Base-by-base conservation (phyloP, 2,113 vertebrate species). In the Ochotona princeps region DNA sequence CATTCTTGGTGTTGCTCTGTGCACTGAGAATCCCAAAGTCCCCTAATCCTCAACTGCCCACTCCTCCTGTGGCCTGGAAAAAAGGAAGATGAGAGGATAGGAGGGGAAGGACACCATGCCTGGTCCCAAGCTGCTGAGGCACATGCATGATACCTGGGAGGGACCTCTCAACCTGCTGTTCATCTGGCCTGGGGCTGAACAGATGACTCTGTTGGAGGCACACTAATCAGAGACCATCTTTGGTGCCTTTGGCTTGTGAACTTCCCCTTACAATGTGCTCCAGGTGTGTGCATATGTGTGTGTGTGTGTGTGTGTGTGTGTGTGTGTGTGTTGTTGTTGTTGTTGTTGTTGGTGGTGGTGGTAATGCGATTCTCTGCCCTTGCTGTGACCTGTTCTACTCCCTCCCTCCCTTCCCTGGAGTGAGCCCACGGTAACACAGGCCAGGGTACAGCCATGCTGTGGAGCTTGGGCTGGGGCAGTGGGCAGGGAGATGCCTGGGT, bases 81-180 rank as follows among this genome's bases (percentile, higher is more conserved):
- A 20, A 51, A 47, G 21, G 32, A 14, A 14, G 25, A 0, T 7
- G 6, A 44, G 47, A 51, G 7, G 38, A 44, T 30, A 38, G 47
- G 65, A 72, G 35, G 7, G 54, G 26, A 23, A 0, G 5, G 3
- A 9, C 14, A 25, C 28, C 25, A 21, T 0, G 5, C 20, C 28
- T 28, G 67, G 69, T 44, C 3, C 26, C 72, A 83, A 86, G 32
- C 92, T 92, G 80, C 70, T 90, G 93, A 75, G 73, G 44, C 63
- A 76, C n/a, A 90, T 74, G 38, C 61, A 87, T 38, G 17, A 28
- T 25, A 9, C 95, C 35, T 81, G 75, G 49, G 47, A 83, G 63
- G 74, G 32, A 13, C 35, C 7, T 74, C 25, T 87, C 49, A 90
- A 93, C 89, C 76, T 89, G 26, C 61, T 73, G 18, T 61, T 61